Base-by-base conservation (phyloP, 2,888 invertebrate species). In the Prosapia bicincta region DNA sequence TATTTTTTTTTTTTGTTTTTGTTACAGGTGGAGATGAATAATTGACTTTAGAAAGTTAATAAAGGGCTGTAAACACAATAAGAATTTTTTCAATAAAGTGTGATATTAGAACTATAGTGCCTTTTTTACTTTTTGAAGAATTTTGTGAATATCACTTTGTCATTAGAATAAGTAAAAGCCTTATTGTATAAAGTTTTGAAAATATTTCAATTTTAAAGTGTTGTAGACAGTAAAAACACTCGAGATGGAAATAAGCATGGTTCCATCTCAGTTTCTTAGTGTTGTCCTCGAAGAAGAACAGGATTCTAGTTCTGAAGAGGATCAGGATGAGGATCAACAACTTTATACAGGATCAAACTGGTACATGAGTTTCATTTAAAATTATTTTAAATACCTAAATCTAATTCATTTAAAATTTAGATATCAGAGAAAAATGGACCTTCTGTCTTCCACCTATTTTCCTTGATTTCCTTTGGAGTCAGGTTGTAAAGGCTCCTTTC, bases 221-320 rank as follows among this genome's bases (percentile, higher is more conserved):
- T 3, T 28, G 3, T 28, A 9, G 28, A 28, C 9, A 3, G 9
- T 9, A 28, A 38, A 38, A 10, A n/a, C n/a, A 2, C 10, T 66
- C 20, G 25, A 67, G 2, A 67, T 67, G 67, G 67, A 67, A 67
- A 71, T 71, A 25, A 71, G 43, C 67, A 79, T 80, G 76, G 77
- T 79, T 66, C 80, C 80, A 10, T 79, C 80, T 20, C 79, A 81
- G 71, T 80, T 80, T 77, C 71, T 81, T 7, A 81, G 80, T 75
- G 79, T 81, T 24, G 79, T 80, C 13, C 74, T 81, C 25, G 80
- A 81, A 68, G 81, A 80, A 75, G 70, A 76, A 9, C 77, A 74
- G 23, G 72, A 65, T 10, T 67, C 67, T 20, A 69, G 32, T 32
- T 74, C 74, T 69, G 74, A 74, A 54, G 74, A 67, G 3, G 71